phyloP scores from a whole-genome alignment of 2,797 vertebrate species.

The Dendrocincla fuliginosa region DNA sequence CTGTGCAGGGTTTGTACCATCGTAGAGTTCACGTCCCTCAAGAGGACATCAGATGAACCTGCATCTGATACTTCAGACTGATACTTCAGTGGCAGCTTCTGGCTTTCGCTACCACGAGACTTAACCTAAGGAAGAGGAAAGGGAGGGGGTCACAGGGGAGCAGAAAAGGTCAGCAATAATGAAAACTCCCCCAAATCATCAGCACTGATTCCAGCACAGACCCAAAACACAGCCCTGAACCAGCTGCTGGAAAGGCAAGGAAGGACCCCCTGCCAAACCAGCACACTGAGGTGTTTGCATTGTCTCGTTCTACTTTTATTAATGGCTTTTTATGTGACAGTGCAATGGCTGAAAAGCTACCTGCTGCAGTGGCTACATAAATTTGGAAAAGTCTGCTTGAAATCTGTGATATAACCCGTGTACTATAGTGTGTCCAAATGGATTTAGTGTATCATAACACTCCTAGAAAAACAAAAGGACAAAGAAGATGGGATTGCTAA shows the following conservation, averaged over 20 bases:
- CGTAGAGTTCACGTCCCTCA: fast-evolving
- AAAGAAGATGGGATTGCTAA: conserved; percentile 47
- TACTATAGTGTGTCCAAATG: conserved; percentile 8
- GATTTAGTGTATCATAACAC: conserved; percentile 26
- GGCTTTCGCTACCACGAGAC: not conserved
- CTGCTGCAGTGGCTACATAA: not conserved
- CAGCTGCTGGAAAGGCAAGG: not conserved
- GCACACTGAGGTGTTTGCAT: not conserved
- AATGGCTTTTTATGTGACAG: not conserved
- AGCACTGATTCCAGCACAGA: not conserved
- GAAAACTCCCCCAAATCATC: not conserved
- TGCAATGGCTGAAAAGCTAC: not conserved
- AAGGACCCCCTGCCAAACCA: not conserved
- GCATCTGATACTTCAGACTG: too few relatives aligned
- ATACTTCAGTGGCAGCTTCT: not conserved
- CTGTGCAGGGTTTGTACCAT: not conserved
- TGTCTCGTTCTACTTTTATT: not conserved
- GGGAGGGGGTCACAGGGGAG: not conserved
- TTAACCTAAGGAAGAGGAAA: not conserved
- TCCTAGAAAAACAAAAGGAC: conserved; percentile 35
- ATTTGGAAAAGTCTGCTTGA: conserved; percentile 15
- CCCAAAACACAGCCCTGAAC: not conserved
- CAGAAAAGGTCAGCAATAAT: not conserved
- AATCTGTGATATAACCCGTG: not conserved
- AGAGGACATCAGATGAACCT: not conserved